These are phyloP conservation scores for Drosophila macrothrix DNA, from an alignment of 2,888 invertebrate genomes.

Conservation along the genomic window DNA sequence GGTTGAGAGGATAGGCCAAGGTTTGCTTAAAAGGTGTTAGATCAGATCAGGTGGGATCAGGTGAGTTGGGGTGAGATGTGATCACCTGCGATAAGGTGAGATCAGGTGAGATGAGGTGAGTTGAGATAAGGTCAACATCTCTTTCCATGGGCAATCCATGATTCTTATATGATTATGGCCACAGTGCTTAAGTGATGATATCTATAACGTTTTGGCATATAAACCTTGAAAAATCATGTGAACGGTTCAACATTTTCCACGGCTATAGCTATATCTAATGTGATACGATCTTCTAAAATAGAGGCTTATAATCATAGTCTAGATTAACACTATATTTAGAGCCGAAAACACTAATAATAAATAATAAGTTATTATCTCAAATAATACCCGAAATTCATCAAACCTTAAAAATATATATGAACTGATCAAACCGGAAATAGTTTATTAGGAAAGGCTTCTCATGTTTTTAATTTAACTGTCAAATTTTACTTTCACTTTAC, in stretches of 20 bases:
- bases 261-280: not conserved
- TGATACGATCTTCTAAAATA: not conserved
- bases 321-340: not conserved
- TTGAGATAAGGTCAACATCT: not conserved
- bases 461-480: not conserved
- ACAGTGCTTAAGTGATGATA: not conserved
- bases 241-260: not conserved
- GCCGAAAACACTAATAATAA: not conserved
- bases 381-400: not conserved
- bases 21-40: conserved; percentile 39
- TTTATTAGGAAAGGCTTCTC: not conserved
- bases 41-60: conserved; percentile 16
- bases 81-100: not conserved
- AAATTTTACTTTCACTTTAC: not conserved
- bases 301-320: not conserved
- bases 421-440: not conserved
- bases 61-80: not conserved
- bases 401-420: not conserved
- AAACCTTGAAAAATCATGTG: not conserved
- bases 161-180: not conserved
- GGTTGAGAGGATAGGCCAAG: conserved; percentile 60
- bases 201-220: not conserved
- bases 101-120: not conserved
- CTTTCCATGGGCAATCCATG: not conserved
- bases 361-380: not conserved